Percentiles rank a stretch among this genome's conserved stretches.
Evolutionary conservation across 2,113 vertebrate species (phyloP).

Genomic region (Conger conger): DNA sequence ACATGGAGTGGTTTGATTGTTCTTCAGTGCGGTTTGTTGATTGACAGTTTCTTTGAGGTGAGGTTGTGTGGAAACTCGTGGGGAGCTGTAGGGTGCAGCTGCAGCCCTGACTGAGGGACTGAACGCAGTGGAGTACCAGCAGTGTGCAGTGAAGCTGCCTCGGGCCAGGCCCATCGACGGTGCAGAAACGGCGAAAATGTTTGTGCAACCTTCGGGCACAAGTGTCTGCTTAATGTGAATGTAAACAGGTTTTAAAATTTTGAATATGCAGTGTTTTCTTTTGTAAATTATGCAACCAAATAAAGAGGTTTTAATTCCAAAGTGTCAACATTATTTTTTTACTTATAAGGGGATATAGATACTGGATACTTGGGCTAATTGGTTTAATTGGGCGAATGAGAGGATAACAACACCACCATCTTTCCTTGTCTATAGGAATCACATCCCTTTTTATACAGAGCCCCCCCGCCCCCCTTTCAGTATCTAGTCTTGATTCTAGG

Average conservation of each 20-base stretch:
- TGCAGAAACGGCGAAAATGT: not conserved
- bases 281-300: constrained; percentile 41
- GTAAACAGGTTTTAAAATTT: constrained; percentile 8
- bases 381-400: too few relatives aligned
- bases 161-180: not conserved
- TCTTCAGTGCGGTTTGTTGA: not conserved
- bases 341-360: not conserved
- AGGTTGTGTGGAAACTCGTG: not conserved
- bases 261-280: constrained; percentile 26
- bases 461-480: too few relatives aligned
- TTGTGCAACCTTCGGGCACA: not conserved
- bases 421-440: too few relatives aligned
- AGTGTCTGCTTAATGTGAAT: constrained; percentile 21
- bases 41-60: not conserved
- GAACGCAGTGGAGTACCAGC: not conserved
- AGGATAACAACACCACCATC: too few relatives aligned
- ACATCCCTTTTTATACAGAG: too few relatives aligned
- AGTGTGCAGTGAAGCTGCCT: not conserved
- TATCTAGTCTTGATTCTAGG: too few relatives aligned
- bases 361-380: not conserved
- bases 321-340: too few relatives aligned
- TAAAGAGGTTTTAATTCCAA: constrained; percentile 29
- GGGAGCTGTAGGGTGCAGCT: not conserved
- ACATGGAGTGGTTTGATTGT: not conserved
- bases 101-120: not conserved